phyloP scores from a whole-genome alignment of 2,113 vertebrate species.

The Montifringilla adamsi region DNA sequence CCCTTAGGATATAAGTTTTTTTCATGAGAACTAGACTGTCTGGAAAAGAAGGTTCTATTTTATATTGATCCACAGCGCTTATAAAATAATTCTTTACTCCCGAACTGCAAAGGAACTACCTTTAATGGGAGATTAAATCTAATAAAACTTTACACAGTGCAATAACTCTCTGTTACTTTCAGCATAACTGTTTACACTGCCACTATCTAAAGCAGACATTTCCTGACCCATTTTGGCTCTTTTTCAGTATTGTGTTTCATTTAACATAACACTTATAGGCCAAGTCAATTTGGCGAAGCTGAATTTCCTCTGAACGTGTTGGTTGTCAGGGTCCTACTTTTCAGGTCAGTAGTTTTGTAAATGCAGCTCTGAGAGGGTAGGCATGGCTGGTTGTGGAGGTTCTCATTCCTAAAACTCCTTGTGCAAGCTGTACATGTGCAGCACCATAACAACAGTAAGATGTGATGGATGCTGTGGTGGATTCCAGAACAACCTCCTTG shows the following conservation, averaged over 20 bases:
- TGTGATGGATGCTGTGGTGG: not conserved
- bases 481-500: not conserved
- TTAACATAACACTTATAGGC: not conserved
- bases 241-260: slow-evolving; percentile 58
- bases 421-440: not conserved
- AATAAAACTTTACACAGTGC: slow-evolving; percentile 16
- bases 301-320: slow-evolving; percentile 23
- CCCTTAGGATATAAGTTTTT: not conserved
- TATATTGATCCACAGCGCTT: not conserved
- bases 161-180: slow-evolving; percentile 20
- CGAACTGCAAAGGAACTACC: slow-evolving; percentile 18
- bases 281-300: slow-evolving; percentile 10
- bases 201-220: slow-evolving; percentile 53
- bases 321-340: slow-evolving; percentile 2
- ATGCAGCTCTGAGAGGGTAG: not conserved
- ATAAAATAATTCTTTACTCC: slow-evolving; percentile 21
- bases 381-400: not conserved
- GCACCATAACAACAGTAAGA: not conserved
- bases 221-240: slow-evolving; percentile 38
- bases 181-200: slow-evolving; percentile 27
- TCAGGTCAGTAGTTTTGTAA: not conserved
- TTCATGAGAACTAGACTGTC: not conserved
- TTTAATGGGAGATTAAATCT: slow-evolving; percentile 45
- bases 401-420: not conserved
- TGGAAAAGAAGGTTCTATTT: slow-evolving; percentile 34